Percentiles rank a stretch among this genome's conserved stretches.
Conservation (phyloP, 2,888 invertebrate genomes). For the Stegophylla sp. region DNA sequence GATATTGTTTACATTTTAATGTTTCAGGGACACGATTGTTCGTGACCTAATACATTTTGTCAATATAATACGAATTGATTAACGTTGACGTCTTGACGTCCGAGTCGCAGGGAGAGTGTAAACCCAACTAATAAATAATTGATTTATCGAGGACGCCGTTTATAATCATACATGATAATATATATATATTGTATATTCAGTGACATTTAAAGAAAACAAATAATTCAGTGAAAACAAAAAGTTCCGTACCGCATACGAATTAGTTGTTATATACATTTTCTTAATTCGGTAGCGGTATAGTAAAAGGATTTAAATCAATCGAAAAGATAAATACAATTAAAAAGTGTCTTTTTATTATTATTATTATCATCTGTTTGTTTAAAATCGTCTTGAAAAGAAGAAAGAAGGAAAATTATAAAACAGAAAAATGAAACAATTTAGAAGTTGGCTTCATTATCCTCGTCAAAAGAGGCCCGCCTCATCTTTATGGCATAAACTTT, state of each 20-base stretch:
- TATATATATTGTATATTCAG: neutral
- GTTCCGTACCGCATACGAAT: neutral
- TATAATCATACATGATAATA: neutral
- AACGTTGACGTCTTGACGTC: no score
- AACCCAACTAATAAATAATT: no score
- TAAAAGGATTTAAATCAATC: neutral
- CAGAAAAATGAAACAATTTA: constrained; percentile 38
- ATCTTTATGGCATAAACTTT: constrained; percentile 35
- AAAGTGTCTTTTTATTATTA: neutral
- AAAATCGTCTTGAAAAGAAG: neutral
- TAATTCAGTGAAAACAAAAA: neutral
- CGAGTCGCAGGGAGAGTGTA: no score
- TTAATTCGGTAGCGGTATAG: neutral
- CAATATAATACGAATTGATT: neutral
- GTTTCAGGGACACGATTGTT: neutral
- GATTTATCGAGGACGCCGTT: neutral
- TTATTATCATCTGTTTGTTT: constrained; percentile 17
- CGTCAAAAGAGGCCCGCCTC: constrained; percentile 20
- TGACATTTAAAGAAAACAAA: neutral
- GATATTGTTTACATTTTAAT: neutral
- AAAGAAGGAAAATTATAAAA: constrained; percentile 2
- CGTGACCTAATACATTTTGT: neutral
- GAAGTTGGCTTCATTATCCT: constrained; percentile 49
- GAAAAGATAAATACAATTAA: neutral
- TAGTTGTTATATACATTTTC: no score